Percentiles rank a stretch among this genome's conserved stretches.
These are phyloP conservation scores for Brassicogethes aeneus DNA, from an alignment of 2,888 invertebrate species.

Conservation along the genomic window DNA sequence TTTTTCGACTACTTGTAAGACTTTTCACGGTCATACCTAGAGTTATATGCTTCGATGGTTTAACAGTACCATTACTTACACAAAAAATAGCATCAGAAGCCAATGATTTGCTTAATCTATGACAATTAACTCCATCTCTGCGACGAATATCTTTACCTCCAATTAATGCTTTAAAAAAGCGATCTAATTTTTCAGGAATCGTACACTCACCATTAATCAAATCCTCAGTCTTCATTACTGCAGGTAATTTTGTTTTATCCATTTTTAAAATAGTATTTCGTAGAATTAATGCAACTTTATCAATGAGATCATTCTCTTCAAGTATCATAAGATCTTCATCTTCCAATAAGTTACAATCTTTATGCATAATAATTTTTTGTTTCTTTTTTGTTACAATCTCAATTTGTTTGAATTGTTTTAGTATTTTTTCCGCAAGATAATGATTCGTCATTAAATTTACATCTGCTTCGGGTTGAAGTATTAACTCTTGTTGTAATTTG, in stretches of 20 bases:
- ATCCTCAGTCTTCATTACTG: background rate
- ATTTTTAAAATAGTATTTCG: constrained; percentile 17
- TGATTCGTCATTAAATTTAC: constrained; percentile 16
- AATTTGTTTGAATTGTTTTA: constrained; percentile 17
- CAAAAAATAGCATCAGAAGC: constrained; percentile 8
- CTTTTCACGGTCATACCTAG: constrained; percentile 11
- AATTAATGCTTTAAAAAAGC: constrained; percentile 13
- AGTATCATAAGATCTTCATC: constrained; percentile 16
- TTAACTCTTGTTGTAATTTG: constrained; percentile 17
- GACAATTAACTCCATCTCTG: constrained; percentile 1
- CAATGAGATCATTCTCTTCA: constrained; percentile 17
- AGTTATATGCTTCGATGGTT: constrained; percentile 11
- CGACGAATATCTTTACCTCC: constrained; percentile 4
- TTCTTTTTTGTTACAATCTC: constrained; percentile 19
- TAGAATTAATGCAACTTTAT: constrained; percentile 18
- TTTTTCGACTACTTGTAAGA: constrained; percentile 14
- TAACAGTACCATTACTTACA: constrained; percentile 9
- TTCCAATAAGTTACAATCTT: constrained; percentile 15
- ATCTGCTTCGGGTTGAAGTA: constrained; percentile 17
- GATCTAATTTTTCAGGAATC: constrained; percentile 11
- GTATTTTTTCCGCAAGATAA: constrained; percentile 18
- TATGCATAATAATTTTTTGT: constrained; percentile 21
- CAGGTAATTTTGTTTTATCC: constrained; percentile 9
- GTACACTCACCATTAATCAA: constrained; percentile 11
- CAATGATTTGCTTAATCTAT: constrained; percentile 6